Evolutionary conservation across 1,140 invertebrate species (phyloP), one percentile per base, ranked within the genome.

Genomic region (Aphelenchoides avenae): DNA sequence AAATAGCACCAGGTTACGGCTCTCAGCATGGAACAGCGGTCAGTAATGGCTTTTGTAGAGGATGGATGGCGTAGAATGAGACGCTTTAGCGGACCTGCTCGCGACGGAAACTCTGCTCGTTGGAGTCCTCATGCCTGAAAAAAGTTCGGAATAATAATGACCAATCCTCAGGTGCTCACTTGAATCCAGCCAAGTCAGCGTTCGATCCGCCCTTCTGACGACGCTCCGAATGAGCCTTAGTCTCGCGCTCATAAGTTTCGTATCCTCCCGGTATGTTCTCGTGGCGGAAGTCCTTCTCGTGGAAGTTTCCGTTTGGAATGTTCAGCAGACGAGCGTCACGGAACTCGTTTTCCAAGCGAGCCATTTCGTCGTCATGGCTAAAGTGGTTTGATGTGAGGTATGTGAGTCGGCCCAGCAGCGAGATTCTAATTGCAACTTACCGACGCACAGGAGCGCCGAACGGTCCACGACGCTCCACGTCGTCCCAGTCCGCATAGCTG

Each of bases 401-500:
- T 13, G 39, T 13, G 39, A 44, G 18, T 36, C n/a, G 5, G 4
- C 3, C 18, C 5, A 15, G 40, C 40, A 49, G 24, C 7, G 24
- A n/a, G 51, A 39, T 7, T 15, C 41, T 46, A 44, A 37, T 3
- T 6, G 18, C 9, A 3, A 4, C n/a, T 49, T 49, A 51, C 48
- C 48, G n/a, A 43, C 49, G n/a, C 15, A 24, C 22, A 6, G 22
- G n/a, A 31, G 20, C 55, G 49, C 51, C 56, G 50, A 62, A 49
- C 41, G 33, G 22, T 48, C 15, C 42, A 30, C 5, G 20, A 26
- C 59, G 57, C 30, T 64, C n/a, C n/a, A n/a, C 42, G 11, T 61
- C 60, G 26, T 27, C 47, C 61, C 61, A 64, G 47, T 64, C 61
- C 20, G 61, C 57, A 40, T 68, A 64, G 30, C 58, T 64, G 39